Evolutionary conservation across 2,888 invertebrate genomes (phyloP), one percentile per base, ranked within the genome.

Genomic region (Pachymerium ferrugineum): DNA sequence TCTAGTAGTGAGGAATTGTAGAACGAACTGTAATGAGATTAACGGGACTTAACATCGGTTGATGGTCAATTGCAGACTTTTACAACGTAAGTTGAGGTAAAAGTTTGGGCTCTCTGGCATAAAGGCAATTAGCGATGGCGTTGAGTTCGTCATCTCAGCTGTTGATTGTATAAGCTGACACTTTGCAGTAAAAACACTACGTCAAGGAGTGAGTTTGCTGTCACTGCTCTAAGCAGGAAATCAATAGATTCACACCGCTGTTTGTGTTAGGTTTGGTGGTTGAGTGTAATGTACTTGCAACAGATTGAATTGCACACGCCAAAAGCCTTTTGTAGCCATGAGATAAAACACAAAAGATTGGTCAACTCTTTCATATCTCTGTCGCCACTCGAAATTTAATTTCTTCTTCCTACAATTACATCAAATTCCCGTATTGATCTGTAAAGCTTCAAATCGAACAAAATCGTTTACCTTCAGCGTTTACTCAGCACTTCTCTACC

Each of bases 181-280:
- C 22, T 28, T 28, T 62, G 62, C 10, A n/a, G n/a, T n/a, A 62
- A 62, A 62, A 62, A 1, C 14, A 8, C 25, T 28, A 28, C 25
- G 62, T 25, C 62, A 62, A 25, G 62, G 28, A 25, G 10, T 54
- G 14, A 54, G 62, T 62, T 62, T 28, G 62, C 62, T 62, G 62
- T 62, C 62, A 62, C 62, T 62, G 62, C 62, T 62, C 62, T 62
- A 62, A 62, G 62, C 62, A 62, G 62, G 62, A 62, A 62, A 62
- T 62, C 62, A 62, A 62, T 62, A 62, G 62, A 62, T 62, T 62
- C 62, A 62, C 28, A 62, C 62, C 28, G 62, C 25, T 62, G 62
- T 62, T 62, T 62, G 62, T 62, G 14, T n/a, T 62, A 28, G 62
- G 62, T 62, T 62, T 62, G 62, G 62, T 62, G 62, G 62, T 62